phyloP scores from a whole-genome alignment of 2,113 vertebrate species.

The Gopherus flavomarginatus region DNA sequence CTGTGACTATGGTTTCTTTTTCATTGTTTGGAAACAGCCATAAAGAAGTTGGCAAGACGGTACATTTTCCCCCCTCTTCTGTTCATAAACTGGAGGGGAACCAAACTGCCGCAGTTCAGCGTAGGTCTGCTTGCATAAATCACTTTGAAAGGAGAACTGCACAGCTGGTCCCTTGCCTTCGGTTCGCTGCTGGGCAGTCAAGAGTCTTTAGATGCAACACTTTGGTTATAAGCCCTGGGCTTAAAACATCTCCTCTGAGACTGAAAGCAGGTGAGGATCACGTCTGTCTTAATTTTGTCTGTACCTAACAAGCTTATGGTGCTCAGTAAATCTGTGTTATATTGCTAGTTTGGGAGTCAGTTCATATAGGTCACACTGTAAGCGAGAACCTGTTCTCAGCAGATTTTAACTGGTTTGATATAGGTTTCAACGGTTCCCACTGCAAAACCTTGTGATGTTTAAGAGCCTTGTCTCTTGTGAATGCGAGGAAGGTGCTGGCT shows the following conservation, averaged over 20 bases:
- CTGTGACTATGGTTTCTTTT: neutral
- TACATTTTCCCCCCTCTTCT: neutral
- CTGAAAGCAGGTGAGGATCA: neutral
- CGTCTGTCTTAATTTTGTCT: neutral
- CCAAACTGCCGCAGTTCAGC: neutral
- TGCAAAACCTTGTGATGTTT: neutral
- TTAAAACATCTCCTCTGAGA: neutral
- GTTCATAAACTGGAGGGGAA: neutral
- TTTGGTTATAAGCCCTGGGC: neutral
- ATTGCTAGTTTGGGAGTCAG: neutral
- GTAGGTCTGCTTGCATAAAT: accelerated
- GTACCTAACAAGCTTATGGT: accelerated
- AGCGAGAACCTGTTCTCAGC: neutral
- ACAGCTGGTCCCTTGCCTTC: neutral
- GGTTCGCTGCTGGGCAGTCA: neutral
- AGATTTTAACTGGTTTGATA: neutral
- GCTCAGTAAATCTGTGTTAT: neutral
- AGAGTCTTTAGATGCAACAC: neutral
- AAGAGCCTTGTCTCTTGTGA: neutral
- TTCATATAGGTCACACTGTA: neutral
- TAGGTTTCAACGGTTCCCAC: neutral
- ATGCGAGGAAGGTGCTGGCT: neutral
- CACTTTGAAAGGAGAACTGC: accelerated
- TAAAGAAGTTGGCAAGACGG: accelerated
- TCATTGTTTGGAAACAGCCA: neutral